Percentiles rank a stretch among this genome's conserved stretches.
Conservation (phyloP, 2,888 invertebrate genomes). For the Latrodectus elegans region DNA sequence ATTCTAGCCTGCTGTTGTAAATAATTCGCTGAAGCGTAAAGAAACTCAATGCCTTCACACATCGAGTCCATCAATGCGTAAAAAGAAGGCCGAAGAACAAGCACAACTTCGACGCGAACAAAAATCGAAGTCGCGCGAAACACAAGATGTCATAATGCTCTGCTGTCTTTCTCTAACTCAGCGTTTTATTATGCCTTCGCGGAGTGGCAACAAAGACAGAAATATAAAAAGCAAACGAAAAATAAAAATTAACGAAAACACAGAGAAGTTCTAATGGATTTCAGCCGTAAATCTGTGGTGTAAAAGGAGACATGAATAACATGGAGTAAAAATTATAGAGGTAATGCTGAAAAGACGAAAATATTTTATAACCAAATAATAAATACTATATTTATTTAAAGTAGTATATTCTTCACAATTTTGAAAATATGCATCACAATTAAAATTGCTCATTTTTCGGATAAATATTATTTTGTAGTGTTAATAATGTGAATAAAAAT, state of each 20-base stretch:
- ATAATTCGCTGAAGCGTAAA: neutral
- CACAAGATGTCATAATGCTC: constrained; percentile 45
- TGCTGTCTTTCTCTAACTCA: constrained; percentile 12
- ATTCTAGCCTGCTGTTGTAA: constrained; percentile 20
- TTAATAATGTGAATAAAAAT: no score
- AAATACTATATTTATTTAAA: no score
- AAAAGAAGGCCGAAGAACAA: constrained; percentile 2
- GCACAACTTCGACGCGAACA: neutral
- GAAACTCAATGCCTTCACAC: constrained; percentile 34
- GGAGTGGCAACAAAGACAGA: neutral
- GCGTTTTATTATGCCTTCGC: constrained; percentile 31
- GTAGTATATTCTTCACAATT: no score
- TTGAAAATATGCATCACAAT: no score
- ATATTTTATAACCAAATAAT: no score
- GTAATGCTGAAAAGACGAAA: no score
- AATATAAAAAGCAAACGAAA: neutral
- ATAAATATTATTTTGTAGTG: no score
- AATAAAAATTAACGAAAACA: constrained; percentile 39
- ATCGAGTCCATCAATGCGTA: neutral
- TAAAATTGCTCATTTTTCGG: no score
- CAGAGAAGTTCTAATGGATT: constrained; percentile 57
- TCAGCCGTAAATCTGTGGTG: constrained; percentile 53
- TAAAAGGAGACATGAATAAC: constrained; percentile 13
- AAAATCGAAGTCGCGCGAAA: neutral
- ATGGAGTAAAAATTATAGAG: no score